These are phyloP conservation scores for Nomada goodeniana DNA, from an alignment of 2,888 invertebrate species.

Conservation along the genomic window DNA sequence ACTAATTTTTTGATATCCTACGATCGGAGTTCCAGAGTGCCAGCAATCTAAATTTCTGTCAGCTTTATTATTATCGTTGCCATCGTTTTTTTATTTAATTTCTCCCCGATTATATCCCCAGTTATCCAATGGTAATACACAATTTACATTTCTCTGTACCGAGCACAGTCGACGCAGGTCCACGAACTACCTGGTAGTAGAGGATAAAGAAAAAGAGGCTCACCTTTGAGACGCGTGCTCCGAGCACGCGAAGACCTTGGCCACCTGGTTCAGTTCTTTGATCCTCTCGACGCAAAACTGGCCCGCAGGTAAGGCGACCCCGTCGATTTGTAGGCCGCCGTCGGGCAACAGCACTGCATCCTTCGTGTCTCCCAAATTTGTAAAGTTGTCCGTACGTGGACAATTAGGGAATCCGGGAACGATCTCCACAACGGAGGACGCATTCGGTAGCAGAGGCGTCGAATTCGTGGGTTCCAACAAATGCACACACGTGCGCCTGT, in stretches of 20 bases:
- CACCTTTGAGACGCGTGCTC: conserved; percentile 85
- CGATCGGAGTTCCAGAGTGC: not conserved
- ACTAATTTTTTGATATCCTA: not conserved
- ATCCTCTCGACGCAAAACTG: conserved; percentile 84
- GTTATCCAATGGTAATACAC: no score
- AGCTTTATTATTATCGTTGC: not conserved
- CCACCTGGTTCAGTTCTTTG: conserved; percentile 78
- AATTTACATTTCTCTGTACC: no score
- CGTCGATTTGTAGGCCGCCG: conserved; percentile 86
- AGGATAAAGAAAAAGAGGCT: conserved; percentile 21
- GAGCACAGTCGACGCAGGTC: not conserved
- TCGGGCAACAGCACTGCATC: conserved; percentile 85
- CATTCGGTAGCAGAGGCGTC: conserved; percentile 81
- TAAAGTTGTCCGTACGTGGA: conserved; percentile 84
- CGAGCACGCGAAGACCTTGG: conserved; percentile 88
- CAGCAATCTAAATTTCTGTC: no score
- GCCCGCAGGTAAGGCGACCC: conserved; percentile 82
- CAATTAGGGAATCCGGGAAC: conserved; percentile 87
- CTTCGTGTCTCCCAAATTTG: conserved; percentile 86
- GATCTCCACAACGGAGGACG: conserved; percentile 79
- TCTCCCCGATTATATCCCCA: no score
- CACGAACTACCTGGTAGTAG: not conserved
- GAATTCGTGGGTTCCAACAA: conserved; percentile 67
- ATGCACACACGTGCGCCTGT: conserved; percentile 74
- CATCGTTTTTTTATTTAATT: not conserved